A percentile compares a stretch with the other conserved stretches of the same genome.
Conservation (phyloP, 2,888 invertebrate species). For the Tigriopus californicus region DNA sequence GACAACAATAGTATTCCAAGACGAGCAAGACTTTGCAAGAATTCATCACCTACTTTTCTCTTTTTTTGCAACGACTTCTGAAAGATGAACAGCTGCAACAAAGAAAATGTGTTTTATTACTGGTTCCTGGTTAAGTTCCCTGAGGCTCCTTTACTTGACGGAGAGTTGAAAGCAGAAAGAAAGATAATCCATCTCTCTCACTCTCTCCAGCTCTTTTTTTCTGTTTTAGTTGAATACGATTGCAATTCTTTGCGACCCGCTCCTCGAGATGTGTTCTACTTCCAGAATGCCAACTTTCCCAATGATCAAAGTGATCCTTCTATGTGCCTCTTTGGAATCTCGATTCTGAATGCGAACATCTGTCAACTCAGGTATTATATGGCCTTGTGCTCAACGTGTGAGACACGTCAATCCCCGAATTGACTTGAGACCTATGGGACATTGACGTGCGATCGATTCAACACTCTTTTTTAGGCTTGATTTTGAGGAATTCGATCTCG, state of each 20-base stretch:
- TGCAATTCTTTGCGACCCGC: background rate
- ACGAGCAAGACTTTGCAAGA: too few relatives aligned
- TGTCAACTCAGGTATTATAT: constrained; percentile 1
- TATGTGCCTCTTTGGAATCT: background rate
- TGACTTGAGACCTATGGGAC: too few relatives aligned
- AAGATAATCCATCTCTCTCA: background rate
- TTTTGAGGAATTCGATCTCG: constrained; percentile 3
- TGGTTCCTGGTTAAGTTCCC: too few relatives aligned
- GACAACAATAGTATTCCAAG: too few relatives aligned
- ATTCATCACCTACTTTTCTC: too few relatives aligned
- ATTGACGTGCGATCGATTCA: too few relatives aligned
- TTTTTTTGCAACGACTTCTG: background rate
- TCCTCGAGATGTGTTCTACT: background rate
- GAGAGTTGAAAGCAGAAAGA: background rate
- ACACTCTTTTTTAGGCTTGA: background rate
- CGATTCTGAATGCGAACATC: background rate
- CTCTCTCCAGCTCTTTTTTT: background rate
- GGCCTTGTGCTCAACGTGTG: too few relatives aligned
- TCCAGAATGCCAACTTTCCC: constrained; percentile 1
- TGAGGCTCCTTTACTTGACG: too few relatives aligned
- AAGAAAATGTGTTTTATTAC: background rate
- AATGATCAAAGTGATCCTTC: background rate
- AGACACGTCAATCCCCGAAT: too few relatives aligned
- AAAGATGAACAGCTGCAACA: background rate
- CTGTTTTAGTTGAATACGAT: background rate